Evolutionary conservation across 2,113 vertebrate genomes (phyloP).

Genomic region (Menidia beryllina): DNA sequence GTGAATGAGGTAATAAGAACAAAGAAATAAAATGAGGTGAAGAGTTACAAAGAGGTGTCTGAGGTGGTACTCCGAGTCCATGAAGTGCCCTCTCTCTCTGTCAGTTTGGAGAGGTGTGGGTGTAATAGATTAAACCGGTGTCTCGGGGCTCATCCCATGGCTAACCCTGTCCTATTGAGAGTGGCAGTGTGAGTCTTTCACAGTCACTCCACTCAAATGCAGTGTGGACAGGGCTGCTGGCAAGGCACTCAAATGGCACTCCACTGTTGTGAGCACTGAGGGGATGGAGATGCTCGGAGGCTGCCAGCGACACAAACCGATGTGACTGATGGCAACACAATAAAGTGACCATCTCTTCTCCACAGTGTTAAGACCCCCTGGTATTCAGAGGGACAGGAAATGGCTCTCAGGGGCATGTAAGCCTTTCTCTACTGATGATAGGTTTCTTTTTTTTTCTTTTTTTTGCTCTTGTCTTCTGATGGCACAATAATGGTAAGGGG

Average conservation of each 20-base stretch:
- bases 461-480: constrained; percentile 43
- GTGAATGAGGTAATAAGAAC: constrained; percentile 3
- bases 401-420: constrained; percentile 56
- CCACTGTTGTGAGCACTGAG: constrained; percentile 48
- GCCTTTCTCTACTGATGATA: constrained; percentile 52
- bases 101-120: constrained; percentile 62
- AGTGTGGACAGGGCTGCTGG: constrained; percentile 62
- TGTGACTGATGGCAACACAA: constrained; percentile 78
- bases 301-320: constrained; percentile 72
- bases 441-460: constrained; percentile 54
- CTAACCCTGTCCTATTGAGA: constrained; percentile 68
- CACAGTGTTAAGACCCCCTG: constrained; percentile 38
- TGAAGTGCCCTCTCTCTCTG: constrained; percentile 52
- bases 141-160: constrained; percentile 66
- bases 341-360: constrained; percentile 70
- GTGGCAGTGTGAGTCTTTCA: constrained; percentile 63
- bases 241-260: constrained; percentile 60
- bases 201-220: constrained; percentile 58
- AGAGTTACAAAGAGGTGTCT: constrained; percentile 41
- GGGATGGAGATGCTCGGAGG: constrained; percentile 55
- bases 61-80: constrained; percentile 51
- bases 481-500: constrained; percentile 22
- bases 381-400: constrained; percentile 56
- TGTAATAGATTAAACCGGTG: constrained; percentile 73
- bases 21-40: background rate